These are phyloP conservation scores for Theodoxus fluviatilis DNA, from an alignment of 2,888 invertebrate genomes.

Conservation along the genomic window DNA sequence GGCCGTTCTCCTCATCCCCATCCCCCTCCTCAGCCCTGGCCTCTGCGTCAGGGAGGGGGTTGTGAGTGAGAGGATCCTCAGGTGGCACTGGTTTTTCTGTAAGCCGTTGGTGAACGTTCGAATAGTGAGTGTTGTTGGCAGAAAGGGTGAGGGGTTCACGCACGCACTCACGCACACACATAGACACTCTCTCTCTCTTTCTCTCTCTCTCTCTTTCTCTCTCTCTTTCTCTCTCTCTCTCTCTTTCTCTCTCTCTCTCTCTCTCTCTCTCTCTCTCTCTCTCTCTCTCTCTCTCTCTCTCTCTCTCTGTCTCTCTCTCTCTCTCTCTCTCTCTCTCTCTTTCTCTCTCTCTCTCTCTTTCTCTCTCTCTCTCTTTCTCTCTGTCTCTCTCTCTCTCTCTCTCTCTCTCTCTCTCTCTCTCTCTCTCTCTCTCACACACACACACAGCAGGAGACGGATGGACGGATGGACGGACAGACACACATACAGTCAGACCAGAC, in stretches of 20 bases:
- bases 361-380: conserved; percentile 1
- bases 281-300: not conserved
- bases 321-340: conserved; percentile 7
- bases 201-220: conserved; percentile 8
- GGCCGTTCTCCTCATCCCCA: no score
- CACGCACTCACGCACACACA: not conserved
- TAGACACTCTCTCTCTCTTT: not conserved
- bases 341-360: conserved; percentile 13
- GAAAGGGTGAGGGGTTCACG: not conserved
- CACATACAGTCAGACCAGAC: no score
- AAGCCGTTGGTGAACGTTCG: not conserved
- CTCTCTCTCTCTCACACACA: not conserved
- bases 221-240: conserved; percentile 14
- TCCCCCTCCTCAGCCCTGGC: no score
- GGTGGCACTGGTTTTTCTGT: no score
- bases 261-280: conserved; percentile 8
- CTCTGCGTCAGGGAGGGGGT: not conserved
- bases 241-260: not conserved
- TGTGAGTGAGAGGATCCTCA: not conserved
- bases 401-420: not conserved
- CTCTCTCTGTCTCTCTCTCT: not conserved
- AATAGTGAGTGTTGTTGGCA: not conserved
- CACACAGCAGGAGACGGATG: not conserved
- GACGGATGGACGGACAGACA: no score
- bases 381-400: not conserved